Evolutionary conservation across 2,888 invertebrate genomes (phyloP).

Genomic region (Dicyrtomina minuta): DNA sequence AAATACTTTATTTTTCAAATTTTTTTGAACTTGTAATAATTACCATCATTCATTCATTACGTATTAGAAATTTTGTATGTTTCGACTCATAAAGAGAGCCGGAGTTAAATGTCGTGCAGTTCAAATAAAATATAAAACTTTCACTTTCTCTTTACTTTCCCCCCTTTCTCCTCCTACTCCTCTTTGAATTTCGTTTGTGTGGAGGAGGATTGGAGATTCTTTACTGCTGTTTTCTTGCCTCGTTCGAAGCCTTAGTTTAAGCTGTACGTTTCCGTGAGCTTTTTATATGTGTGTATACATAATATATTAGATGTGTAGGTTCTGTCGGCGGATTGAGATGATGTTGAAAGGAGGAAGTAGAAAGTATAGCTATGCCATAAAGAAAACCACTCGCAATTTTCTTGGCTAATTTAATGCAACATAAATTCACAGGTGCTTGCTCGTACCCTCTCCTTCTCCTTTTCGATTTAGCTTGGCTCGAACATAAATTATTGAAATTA

Average conservation of each 20-base stretch:
- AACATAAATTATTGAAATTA: conserved; percentile 34
- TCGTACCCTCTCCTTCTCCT: neutral
- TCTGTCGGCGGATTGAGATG: neutral
- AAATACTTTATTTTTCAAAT: too few relatives aligned
- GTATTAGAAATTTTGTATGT: too few relatives aligned
- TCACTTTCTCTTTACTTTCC: neutral
- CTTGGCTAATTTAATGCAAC: conserved; percentile 26
- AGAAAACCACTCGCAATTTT: conserved; percentile 16
- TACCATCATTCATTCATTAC: too few relatives aligned
- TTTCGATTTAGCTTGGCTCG: conserved; percentile 12
- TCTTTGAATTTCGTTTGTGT: neutral
- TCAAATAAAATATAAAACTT: too few relatives aligned
- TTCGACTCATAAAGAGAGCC: too few relatives aligned
- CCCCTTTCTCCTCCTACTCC: neutral
- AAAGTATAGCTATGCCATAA: neutral
- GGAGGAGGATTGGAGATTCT: neutral
- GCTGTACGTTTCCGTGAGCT: neutral
- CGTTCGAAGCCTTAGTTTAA: neutral
- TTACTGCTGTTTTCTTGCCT: neutral
- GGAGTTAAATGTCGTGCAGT: too few relatives aligned
- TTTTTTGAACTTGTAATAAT: too few relatives aligned
- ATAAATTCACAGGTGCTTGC: conserved; percentile 28
- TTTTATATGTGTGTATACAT: neutral
- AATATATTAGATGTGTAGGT: neutral
- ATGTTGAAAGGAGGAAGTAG: too few relatives aligned